Evolutionary conservation across 2,797 vertebrate species (phyloP).

Genomic region (Sebastes matsubarae): DNA sequence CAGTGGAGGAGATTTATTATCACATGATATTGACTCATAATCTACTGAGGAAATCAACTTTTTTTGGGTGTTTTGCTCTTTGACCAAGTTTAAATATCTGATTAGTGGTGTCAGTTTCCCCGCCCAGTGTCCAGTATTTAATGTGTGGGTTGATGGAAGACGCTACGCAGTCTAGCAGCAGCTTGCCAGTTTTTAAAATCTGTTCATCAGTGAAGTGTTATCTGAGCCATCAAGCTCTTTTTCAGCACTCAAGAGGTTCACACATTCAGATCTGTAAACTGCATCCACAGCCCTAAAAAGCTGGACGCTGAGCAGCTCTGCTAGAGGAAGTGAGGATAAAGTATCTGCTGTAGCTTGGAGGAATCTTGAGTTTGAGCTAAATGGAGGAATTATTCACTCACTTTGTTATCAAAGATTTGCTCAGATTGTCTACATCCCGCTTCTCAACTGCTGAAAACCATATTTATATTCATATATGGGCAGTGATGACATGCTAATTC

Average conservation of each 20-base stretch:
- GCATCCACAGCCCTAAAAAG: not conserved
- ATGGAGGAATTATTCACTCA: not conserved
- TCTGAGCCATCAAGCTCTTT: constrained; percentile 1
- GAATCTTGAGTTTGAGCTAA: too few species aligned
- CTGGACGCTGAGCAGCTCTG: not conserved
- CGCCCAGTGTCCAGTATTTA: not conserved
- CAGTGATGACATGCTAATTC: not conserved
- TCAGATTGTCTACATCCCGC: not conserved
- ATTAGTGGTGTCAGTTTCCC: not conserved
- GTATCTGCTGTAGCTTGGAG: not conserved
- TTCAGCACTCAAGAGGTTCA: not conserved
- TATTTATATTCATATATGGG: not conserved
- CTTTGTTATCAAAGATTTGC: not conserved
- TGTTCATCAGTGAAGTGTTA: not conserved
- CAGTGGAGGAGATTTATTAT: not conserved
- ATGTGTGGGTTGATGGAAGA: not conserved
- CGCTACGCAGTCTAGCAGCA: not conserved
- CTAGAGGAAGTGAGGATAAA: not conserved
- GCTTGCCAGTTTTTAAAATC: not conserved
- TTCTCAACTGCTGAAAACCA: not conserved
- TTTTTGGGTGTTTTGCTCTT: not conserved
- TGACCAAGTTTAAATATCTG: not conserved
- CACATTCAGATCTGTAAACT: not conserved
- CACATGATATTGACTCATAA: not conserved
- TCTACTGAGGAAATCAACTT: not conserved